A percentile compares a stretch with the other conserved stretches of the same genome.
Evolutionary conservation across 2,888 invertebrate genomes (phyloP).

Genomic region (Tortricodes alternella): DNA sequence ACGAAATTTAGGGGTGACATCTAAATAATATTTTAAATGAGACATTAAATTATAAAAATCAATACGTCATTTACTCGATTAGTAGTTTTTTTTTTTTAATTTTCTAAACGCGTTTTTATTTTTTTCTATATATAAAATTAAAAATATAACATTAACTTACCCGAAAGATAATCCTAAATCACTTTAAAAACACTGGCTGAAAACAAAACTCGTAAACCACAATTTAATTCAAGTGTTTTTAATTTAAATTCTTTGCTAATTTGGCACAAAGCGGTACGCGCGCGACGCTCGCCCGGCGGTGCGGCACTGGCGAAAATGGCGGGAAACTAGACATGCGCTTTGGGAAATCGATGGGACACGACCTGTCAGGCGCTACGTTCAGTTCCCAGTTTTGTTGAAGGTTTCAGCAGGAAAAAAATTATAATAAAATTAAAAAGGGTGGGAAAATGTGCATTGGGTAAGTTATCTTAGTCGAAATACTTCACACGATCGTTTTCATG

Average conservation of each 20-base stretch:
- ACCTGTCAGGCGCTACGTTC: constrained; percentile 28
- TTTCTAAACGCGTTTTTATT: neutral
- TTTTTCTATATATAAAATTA: neutral
- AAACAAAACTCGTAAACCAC: constrained; percentile 14
- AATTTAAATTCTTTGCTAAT: constrained; percentile 36
- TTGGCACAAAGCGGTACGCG: constrained; percentile 34
- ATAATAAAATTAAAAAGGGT: no score
- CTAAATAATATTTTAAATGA: no score
- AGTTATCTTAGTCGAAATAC: no score
- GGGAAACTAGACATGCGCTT: constrained; percentile 74
- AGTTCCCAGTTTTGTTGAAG: constrained; percentile 20
- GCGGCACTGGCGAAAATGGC: constrained; percentile 55
- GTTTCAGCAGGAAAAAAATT: constrained; percentile 12
- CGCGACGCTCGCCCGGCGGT: constrained; percentile 42
- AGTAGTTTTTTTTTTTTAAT: neutral
- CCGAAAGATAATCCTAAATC: constrained; percentile 1
- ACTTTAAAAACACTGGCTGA: constrained; percentile 22
- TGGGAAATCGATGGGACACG: constrained; percentile 71
- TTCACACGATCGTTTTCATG: no score
- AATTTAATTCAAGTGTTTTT: constrained; percentile 22
- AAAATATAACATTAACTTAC: constrained; percentile 1
- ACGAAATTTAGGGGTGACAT: neutral
- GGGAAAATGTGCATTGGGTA: no score
- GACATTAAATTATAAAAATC: neutral
- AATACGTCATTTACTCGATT: neutral